Evolutionary conservation across 2,888 invertebrate genomes (phyloP).

Genomic region (Volucella inanis): DNA sequence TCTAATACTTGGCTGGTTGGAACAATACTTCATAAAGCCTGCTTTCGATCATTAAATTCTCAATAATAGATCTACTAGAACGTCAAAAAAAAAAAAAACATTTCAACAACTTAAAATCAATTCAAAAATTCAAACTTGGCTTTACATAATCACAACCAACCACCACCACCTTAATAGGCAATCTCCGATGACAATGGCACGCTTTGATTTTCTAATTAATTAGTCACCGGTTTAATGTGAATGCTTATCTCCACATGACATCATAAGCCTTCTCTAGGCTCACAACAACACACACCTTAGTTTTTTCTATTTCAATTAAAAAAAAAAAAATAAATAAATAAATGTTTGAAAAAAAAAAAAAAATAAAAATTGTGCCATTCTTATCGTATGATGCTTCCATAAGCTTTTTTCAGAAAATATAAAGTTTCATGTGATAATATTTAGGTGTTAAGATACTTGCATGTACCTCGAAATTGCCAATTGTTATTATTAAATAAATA

Average conservation of each 20-base stretch:
- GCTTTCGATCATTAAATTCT: no score
- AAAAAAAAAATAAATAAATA: neutral
- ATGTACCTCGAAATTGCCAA: slow-evolving; percentile 35
- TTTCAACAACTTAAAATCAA: slow-evolving; percentile 18
- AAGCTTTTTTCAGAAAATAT: neutral
- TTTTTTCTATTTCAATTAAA: slow-evolving; percentile 25
- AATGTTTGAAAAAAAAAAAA: neutral
- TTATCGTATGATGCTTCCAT: slow-evolving; percentile 15
- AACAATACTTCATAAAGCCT: no score
- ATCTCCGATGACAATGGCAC: slow-evolving; percentile 67
- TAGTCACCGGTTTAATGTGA: slow-evolving; percentile 46
- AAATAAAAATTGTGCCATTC: neutral
- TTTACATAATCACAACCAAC: neutral
- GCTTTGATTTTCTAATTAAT: slow-evolving; percentile 68
- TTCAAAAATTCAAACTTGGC: neutral
- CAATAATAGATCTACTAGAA: neutral
- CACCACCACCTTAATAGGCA: slow-evolving; percentile 29
- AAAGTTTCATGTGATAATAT: no score
- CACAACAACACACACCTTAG: slow-evolving; percentile 31
- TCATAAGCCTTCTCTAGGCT: slow-evolving; percentile 38
- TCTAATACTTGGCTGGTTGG: no score
- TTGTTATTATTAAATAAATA: slow-evolving; percentile 26
- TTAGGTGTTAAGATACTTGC: neutral
- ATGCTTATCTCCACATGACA: slow-evolving; percentile 53
- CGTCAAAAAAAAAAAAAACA: neutral